Percentiles rank a stretch among this genome's conserved stretches.
Evolutionary conservation across 64 coral and sea anemone species (phyloP).

Genomic region (Porites lutea): DNA sequence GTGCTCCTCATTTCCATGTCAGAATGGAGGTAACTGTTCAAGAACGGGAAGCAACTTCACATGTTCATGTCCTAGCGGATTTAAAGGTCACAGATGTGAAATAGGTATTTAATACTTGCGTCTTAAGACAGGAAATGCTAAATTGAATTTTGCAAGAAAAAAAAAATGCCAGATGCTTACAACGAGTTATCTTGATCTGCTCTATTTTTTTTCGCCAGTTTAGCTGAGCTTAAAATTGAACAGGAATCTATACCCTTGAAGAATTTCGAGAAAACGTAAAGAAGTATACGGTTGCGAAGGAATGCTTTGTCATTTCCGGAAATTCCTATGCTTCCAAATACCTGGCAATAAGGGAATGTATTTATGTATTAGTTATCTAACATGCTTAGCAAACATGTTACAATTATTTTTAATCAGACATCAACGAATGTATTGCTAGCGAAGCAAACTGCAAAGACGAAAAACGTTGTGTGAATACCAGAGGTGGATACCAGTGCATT

Average conservation of each 20-base stretch:
- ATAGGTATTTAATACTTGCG: conserved; percentile 17
- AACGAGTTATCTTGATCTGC: too few species aligned
- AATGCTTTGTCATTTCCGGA: too few species aligned
- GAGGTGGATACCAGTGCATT: conserved; percentile 33
- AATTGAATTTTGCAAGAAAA: too few species aligned
- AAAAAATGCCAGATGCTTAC: background rate
- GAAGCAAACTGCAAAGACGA: conserved; percentile 5
- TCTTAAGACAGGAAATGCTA: too few species aligned
- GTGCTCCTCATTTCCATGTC: conserved; percentile 11
- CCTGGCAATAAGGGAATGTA: too few species aligned
- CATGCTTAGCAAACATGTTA: background rate
- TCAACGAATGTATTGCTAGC: background rate
- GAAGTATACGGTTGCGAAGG: too few species aligned
- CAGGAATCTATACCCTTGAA: too few species aligned
- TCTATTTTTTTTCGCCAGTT: too few species aligned
- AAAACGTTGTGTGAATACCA: conserved; percentile 1
- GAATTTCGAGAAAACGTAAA: too few species aligned
- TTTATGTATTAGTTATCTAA: too few species aligned
- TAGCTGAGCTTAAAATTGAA: too few species aligned
- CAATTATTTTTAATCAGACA: conserved; percentile 2
- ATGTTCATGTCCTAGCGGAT: conserved; percentile 4
- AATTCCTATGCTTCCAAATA: too few species aligned
- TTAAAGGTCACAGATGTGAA: conserved; percentile 12
- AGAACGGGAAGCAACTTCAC: background rate
- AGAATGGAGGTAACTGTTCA: conserved; percentile 24